Percentiles rank a stretch among this genome's conserved stretches.
These are phyloP conservation scores for Chromis chromis DNA, from an alignment of 2,797 vertebrate species.

Conservation along the genomic window DNA sequence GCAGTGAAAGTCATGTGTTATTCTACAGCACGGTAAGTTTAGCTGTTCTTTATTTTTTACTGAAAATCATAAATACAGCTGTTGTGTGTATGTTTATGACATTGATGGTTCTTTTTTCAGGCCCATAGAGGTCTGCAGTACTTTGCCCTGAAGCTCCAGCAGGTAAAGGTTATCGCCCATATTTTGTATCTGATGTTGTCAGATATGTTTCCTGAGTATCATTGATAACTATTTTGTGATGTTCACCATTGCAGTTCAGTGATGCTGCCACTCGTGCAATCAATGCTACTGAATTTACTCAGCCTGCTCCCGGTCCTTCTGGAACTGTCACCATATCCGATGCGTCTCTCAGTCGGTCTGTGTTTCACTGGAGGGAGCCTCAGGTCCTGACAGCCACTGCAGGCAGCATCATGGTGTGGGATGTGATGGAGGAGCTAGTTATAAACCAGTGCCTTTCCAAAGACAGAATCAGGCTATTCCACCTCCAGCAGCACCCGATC, in stretches of 20 bases:
- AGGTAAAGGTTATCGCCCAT: slow-evolving; percentile 66
- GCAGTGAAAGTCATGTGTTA: slow-evolving; percentile 85
- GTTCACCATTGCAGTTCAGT: slow-evolving; percentile 13
- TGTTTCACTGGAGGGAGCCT: slow-evolving; percentile 84
- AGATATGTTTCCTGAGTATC: not conserved
- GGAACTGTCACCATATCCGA: slow-evolving; percentile 83
- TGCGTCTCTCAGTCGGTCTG: slow-evolving; percentile 85
- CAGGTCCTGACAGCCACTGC: slow-evolving; percentile 85
- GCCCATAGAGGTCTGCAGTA: slow-evolving; percentile 62
- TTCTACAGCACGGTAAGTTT: slow-evolving; percentile 89
- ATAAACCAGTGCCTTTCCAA: slow-evolving; percentile 27
- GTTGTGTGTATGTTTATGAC: not conserved
- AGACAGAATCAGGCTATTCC: slow-evolving; percentile 73
- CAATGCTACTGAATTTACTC: not conserved
- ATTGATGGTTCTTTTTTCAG: slow-evolving; percentile 61
- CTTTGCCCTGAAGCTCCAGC: slow-evolving; percentile 60
- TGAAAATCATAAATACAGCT: not conserved
- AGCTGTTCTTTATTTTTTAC: not conserved
- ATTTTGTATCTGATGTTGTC: not conserved
- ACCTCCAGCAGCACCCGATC: slow-evolving; percentile 86
- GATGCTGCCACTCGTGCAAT: not conserved
- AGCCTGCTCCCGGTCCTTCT: not conserved
- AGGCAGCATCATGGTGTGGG: slow-evolving; percentile 90
- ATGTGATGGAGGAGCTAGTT: slow-evolving; percentile 29
- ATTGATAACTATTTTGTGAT: not conserved